Conservation (phyloP, 2,797 vertebrate species). For the Gallirallus australis region DNA sequence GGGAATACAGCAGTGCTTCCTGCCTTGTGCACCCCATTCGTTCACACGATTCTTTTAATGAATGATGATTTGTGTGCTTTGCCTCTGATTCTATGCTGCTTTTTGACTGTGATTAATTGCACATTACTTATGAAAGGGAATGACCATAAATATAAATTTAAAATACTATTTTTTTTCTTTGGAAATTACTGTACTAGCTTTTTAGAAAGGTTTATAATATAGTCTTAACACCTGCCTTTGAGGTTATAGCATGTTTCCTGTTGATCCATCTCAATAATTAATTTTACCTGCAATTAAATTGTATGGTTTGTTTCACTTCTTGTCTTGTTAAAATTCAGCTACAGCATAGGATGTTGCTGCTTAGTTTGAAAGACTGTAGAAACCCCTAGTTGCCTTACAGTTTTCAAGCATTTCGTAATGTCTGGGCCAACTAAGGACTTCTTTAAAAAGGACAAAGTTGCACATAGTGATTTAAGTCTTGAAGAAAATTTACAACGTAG, state of each 20-base stretch:
- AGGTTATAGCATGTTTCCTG: background rate
- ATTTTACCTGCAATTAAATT: background rate
- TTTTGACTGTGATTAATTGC: background rate
- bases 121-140: background rate
- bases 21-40: background rate
- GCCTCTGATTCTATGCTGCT: background rate
- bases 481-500: background rate
- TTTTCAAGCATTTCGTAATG: background rate
- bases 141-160: background rate
- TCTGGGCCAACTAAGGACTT: background rate
- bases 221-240: background rate
- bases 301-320: background rate
- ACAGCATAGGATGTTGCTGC: background rate
- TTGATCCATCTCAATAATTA: background rate
- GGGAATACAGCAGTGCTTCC: background rate
- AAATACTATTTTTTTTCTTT: background rate
- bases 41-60: background rate
- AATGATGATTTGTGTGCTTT: conserved; percentile 19
- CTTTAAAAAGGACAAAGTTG: background rate
- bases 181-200: background rate
- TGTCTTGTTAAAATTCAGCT: background rate
- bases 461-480: background rate
- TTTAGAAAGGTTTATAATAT: background rate
- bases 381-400: background rate
- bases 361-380: background rate